Base-by-base conservation (phyloP, 2,888 invertebrate genomes). In the Odontocerum albicorne region DNA sequence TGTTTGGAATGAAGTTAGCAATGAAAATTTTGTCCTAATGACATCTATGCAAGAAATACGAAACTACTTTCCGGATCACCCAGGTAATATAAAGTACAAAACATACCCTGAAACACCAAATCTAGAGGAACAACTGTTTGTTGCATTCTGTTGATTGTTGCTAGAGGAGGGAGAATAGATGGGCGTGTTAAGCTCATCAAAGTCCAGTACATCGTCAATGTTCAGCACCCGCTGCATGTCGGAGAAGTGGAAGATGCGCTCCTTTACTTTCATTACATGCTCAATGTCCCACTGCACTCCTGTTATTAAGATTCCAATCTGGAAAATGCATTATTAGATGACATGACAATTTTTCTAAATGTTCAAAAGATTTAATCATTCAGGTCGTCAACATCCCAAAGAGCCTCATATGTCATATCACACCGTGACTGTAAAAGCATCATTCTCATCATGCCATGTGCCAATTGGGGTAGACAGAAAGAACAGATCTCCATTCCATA, bases 211-310 rank as follows among this genome's bases (percentile, higher is more conserved):
- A 68, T 89, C 83, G 66, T 92, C 90, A 47, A 88, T 78, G 68
- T 87, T 87, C 62, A 90, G 71, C 36, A 90, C 84, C 65, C 83
- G 80, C 64, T 87, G 84, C 19, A 83, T 79, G 1, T 80, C 75
- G 19, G 85, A 86, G 70, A 92, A 92, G 43, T 88, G 81, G 66
- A 89, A 88, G 32, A 85, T 82, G 15, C 83, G 77, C 63, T 88
- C 85, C 3, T 84, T 82, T 0, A 90, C 88, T 1, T 82, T 79
- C 22, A 84, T 80, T 4, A 92, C 83, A 66, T 90, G 88, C 63
- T 92, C 90, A 2, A 88, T 83, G 0, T 83, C 88, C 61, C 88
- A 87, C 67, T 87, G 85, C 2, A 85, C 75, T 0, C 90, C 91
- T 68, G 86, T 86, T 51, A 91, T 83, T 15, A 92, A 70, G 12